Base-by-base conservation (phyloP, 2,888 invertebrate species). In the Sussaba pulchella region DNA sequence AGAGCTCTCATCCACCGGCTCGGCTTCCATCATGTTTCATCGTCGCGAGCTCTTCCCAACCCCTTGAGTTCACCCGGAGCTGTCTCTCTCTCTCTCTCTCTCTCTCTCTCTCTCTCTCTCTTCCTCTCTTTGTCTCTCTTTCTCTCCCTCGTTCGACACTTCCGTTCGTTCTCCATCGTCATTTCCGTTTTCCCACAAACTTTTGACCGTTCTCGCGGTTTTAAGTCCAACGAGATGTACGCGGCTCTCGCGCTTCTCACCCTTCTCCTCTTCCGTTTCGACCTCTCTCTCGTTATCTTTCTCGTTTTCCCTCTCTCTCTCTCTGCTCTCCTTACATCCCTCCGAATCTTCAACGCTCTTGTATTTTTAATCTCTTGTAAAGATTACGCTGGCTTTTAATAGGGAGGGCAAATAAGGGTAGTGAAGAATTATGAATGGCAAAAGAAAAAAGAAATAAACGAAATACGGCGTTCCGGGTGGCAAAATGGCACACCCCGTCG, bases 161-260 rank as follows among this genome's bases (percentile, higher is more conserved):
- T 64, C 31, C 75, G 43, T 67, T 75, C 52, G 71, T 80, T 79
- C 75, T 50, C 61, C 61, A 39, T 50, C 47, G 50, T 71, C 59
- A 71, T 75, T 57, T 79, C 75, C 59, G 36, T 75, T 75, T 45
- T 41, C 59, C n/a, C 31, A 45, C 17, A 57, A 79, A 75, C 70
- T 75, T 80, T 75, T 59, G 70, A 75, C 74, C 79, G 43, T 45
- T 14, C 54, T 24, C 70, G 70, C 45, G 43, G 31, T 26, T 70
- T 45, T 45, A 57, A 43, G 70, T 31, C 31, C 54, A 31, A 43
- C 10, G 69, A 43, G 54, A 26, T 57, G 57, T 31, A 43, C 43
- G 14, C 31, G 43, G 50, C 14, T 14, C 19, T 52, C 19, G 36
- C 36, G 10, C 19, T 36, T 14, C 39, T 19, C n/a, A n/a, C n/a